Percentiles rank a stretch among this genome's conserved stretches.
Conservation (phyloP, 2,113 vertebrate genomes). For the Arothron firmamentum region DNA sequence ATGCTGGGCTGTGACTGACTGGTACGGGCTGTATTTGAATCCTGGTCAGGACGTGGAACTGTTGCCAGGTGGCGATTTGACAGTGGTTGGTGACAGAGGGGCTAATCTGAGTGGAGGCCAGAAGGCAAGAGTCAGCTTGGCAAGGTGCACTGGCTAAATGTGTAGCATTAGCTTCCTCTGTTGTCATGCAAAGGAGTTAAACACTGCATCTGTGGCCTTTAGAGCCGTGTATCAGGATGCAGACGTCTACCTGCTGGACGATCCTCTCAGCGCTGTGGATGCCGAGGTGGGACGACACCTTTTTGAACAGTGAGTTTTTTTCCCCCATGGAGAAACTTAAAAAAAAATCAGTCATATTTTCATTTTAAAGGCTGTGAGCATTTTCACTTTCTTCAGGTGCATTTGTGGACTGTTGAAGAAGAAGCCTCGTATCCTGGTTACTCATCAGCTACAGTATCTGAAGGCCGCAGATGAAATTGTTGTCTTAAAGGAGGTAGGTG, state of each 20-base stretch:
- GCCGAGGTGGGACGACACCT: conserved; percentile 89
- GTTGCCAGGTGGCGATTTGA: conserved; percentile 84
- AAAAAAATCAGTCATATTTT: too few relatives aligned
- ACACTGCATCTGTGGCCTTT: conserved; percentile 19
- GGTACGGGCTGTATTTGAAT: conserved; percentile 30
- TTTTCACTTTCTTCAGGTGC: conserved; percentile 74
- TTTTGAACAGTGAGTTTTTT: conserved; percentile 88
- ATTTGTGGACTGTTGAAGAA: conserved; percentile 87
- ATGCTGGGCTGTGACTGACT: not conserved
- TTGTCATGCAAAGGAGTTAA: conserved; percentile 1
- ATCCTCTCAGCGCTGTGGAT: conserved; percentile 93
- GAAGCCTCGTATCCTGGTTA: conserved; percentile 89
- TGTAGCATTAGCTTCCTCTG: not conserved
- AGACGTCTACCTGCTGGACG: conserved; percentile 93
- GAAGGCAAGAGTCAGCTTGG: conserved; percentile 90
- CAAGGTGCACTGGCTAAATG: conserved; percentile 73
- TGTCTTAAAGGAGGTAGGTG: conserved; percentile 87
- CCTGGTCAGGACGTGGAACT: conserved; percentile 83
- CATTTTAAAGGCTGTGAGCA: not conserved
- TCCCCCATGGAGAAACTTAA: not conserved
- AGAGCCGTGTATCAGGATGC: conserved; percentile 95
- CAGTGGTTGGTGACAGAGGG: conserved; percentile 89
- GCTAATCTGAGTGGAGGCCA: conserved; percentile 92
- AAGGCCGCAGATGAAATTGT: conserved; percentile 87
- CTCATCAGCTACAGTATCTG: conserved; percentile 93